Conservation (phyloP, 2,113 vertebrate species). For the Spheniscus mendiculus region DNA sequence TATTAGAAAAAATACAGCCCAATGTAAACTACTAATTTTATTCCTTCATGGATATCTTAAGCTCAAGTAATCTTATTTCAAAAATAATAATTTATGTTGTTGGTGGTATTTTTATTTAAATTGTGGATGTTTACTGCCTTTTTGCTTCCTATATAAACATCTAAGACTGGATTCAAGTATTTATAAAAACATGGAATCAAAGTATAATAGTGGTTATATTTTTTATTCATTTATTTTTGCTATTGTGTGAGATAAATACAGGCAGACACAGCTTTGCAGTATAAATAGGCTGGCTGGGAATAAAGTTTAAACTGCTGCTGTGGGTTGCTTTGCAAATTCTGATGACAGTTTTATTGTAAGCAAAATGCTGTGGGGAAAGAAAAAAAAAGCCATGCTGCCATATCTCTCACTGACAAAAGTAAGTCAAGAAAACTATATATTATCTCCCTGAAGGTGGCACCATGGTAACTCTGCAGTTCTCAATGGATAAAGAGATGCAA, state of each 20-base stretch:
- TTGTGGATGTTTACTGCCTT: background rate
- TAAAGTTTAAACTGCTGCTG: background rate
- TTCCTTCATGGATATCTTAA: background rate
- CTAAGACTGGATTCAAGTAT: background rate
- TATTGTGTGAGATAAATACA: background rate
- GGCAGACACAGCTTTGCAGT: background rate
- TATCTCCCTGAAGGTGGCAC: background rate
- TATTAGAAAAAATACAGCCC: background rate
- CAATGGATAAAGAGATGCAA: background rate
- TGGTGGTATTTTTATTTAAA: background rate
- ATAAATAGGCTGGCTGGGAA: background rate
- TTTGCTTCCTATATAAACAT: background rate
- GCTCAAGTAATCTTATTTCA: background rate
- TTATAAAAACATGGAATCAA: slow-evolving; percentile 3
- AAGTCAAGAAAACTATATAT: background rate
- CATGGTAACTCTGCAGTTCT: background rate
- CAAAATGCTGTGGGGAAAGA: background rate
- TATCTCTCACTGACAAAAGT: background rate
- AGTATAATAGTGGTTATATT: background rate
- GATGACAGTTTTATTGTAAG: slow-evolving; percentile 49
- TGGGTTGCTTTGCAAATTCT: slow-evolving; percentile 36
- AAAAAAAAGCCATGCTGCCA: background rate
- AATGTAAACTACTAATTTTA: background rate
- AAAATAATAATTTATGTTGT: background rate
- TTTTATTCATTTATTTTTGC: background rate